Evolutionary conservation across 2,797 vertebrate genomes (phyloP), one percentile per base, ranked within the genome.

Genomic region (Salmo trutta): DNA sequence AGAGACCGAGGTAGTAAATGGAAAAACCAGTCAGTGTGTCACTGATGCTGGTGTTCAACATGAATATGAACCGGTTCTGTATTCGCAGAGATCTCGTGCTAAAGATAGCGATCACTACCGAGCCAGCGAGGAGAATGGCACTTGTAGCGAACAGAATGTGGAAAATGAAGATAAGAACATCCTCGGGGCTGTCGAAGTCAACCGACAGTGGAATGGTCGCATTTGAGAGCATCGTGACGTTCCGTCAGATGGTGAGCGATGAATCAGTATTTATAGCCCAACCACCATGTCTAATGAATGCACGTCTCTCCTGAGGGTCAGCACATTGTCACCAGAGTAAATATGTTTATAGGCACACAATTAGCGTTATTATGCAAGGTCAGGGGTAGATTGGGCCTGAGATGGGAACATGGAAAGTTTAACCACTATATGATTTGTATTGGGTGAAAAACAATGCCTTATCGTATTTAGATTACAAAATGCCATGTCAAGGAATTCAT

Each of bases 1-100:
- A 95, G 12, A 96, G 90, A 76, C 94, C 94, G 27, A 93, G 90
- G 77, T 95, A 96, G 79, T 93, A 96, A 64, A 92, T 93, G 0
- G 93, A 94, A 71, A 93, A 86, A 12, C 94, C 95, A 62, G 94
- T 94, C 73, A 94, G 85, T 1, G 93, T 94, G 90, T 95, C 95
- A 33, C 95, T 94, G 76, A 95, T 87, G 90, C 95, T 95, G 6
- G 95, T 96, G 89, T 95, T 96, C 59, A 96, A 83, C 93, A 95
- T 95, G 85, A 95, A 96, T 19, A 95, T 84, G 24, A 95, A 96
- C 1, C 95, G 93, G 90, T 95, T 95, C 88, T 95, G 94, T 41
- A 67, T 74, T 31, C 93, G 91, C 82, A 95, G 90, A 10, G 80
- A 88, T 3, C 88, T 83, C 0, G 86, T 93, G 80, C 81, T 86